phyloP scores from a whole-genome alignment of 2,888 invertebrate species.

The Xylocampa areola region DNA sequence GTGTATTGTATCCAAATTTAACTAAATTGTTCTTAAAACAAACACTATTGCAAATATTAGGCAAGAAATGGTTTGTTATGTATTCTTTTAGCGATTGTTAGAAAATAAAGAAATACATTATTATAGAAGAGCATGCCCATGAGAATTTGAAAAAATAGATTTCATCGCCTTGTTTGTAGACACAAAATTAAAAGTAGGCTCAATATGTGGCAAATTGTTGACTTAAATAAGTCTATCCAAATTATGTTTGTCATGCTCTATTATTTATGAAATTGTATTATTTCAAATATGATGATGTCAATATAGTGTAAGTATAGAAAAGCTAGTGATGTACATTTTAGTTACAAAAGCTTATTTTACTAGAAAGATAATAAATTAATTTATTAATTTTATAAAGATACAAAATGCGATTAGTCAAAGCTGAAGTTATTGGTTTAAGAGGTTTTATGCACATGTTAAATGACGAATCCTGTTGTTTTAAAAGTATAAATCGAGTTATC shows the following conservation, averaged over 20 bases:
- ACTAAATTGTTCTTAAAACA: conserved; percentile 20
- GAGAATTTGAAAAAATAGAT: conserved; percentile 37
- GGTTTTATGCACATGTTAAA: conserved; percentile 7
- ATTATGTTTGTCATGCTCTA: conserved; percentile 43
- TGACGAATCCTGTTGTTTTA: neutral
- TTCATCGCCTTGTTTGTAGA: conserved; percentile 12
- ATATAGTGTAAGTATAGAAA: conserved; percentile 49
- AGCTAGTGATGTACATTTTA: conserved; percentile 45
- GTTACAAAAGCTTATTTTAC: conserved; percentile 33
- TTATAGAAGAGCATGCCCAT: conserved; percentile 42
- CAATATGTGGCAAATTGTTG: conserved; percentile 7
- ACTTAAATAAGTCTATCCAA: conserved; percentile 5
- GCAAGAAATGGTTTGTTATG: conserved; percentile 34
- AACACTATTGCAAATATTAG: conserved; percentile 28
- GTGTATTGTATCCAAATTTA: conserved; percentile 31
- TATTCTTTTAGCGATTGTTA: conserved; percentile 49
- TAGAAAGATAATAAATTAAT: conserved; percentile 13
- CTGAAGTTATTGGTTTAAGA: conserved; percentile 5
- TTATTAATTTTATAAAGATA: conserved; percentile 2
- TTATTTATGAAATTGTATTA: conserved; percentile 27
- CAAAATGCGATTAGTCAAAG: neutral
- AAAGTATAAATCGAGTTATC: neutral
- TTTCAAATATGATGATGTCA: conserved; percentile 34
- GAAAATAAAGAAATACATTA: conserved; percentile 37
- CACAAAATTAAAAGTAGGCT: conserved; percentile 9